These are phyloP conservation scores for Alligator sinensis DNA, from an alignment of 2,113 vertebrate species.

Conservation along the genomic window DNA sequence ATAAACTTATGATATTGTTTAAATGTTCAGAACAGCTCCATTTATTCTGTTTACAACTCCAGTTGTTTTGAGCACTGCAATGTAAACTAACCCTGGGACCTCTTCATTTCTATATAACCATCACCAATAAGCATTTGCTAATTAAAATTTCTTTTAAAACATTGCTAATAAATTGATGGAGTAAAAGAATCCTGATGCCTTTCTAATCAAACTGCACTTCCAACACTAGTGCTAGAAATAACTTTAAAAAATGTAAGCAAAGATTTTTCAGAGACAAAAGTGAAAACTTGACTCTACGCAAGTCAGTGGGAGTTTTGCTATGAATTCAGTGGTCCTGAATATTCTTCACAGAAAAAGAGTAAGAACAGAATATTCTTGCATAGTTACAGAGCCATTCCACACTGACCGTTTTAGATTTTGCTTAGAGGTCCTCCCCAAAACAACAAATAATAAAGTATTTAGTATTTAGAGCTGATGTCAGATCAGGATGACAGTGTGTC, in stretches of 20 bases:
- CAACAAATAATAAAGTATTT: not conserved
- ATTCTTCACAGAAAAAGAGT: too few relatives aligned
- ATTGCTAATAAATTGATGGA: too few relatives aligned
- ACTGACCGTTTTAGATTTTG: not conserved
- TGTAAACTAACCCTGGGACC: not conserved
- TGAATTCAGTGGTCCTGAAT: too few relatives aligned
- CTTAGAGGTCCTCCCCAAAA: not conserved
- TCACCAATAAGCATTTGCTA: fast-evolving
- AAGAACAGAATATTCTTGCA: not conserved
- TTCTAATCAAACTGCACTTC: too few relatives aligned
- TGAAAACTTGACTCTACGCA: too few relatives aligned
- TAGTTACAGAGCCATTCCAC: not conserved
- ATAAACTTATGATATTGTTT: not conserved
- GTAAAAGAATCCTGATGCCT: too few relatives aligned
- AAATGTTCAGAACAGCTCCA: not conserved
- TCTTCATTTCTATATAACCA: not conserved
- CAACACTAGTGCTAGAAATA: too few relatives aligned
- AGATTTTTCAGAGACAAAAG: too few relatives aligned
- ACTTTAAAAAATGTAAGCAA: too few relatives aligned
- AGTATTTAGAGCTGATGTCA: not conserved
- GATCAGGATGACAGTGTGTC: not conserved
- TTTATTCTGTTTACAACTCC: not conserved
- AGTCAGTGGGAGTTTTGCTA: too few relatives aligned
- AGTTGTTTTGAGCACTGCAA: not conserved
- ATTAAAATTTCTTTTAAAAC: too few relatives aligned